Evolutionary conservation across 2,113 vertebrate genomes (phyloP), one percentile per base, ranked within the genome.

Genomic region (Alethe diademata): DNA sequence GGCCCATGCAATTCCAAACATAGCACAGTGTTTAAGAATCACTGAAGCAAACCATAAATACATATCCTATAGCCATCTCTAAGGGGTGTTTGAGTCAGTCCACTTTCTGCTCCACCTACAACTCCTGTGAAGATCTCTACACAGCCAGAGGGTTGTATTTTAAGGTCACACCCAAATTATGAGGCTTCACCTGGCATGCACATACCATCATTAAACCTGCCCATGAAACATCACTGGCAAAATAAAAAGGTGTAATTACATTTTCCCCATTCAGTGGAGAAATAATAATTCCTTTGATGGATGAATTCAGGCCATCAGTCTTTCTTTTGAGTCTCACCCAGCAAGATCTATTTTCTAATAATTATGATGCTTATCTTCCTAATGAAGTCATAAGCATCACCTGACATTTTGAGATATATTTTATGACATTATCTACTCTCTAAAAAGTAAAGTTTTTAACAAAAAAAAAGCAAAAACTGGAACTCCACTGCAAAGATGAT

Each of bases 61-160:
- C 5, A 91, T 96, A 94, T 95, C 96, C 96, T 92, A 91, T 96
- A 95, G 96, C 94, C 88, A 97, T 92, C 86, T 96, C 88, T 74
- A 64, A 83, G 72, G 79, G 69, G 67, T 84, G 60, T 88, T 94
- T 93, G 72, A 95, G 89, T 95, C 94, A 95, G 91, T 71, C 91
- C 91, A 95, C 89, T 91, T 81, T 96, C 80, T 92, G 94, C 94
- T 86, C 86, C 93, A 89, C 94, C 96, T 81, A 81, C 65, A 93
- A 84, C 73, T 95, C 87, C 91, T 95, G n/a, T 81, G 80, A 96
- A 92, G 73, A 85, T 69, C 88, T 97, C 95, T 72, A 72, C 69
- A 92, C 94, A 93, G 95, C 96, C 96, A 95, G 95, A 97, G 96
- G 96, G 86, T 38, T 97, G 70, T 95, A 82, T 95, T 97, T 96